Percentiles rank a stretch among this genome's conserved stretches.
Conservation (phyloP, 2,888 invertebrate species). For the Macrosiphum euphorbiae region DNA sequence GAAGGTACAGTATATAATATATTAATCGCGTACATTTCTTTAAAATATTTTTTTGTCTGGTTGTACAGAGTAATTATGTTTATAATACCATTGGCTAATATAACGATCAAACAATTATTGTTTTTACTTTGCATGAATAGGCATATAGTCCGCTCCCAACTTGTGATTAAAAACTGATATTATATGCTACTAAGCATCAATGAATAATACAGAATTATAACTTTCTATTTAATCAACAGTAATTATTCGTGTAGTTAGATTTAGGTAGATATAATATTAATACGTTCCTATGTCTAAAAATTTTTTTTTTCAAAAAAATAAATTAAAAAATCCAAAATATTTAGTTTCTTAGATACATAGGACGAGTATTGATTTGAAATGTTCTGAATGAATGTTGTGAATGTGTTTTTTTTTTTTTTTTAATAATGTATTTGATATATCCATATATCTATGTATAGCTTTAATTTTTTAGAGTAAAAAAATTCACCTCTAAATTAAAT, state of each 20-base stretch:
- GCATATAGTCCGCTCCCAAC: not conserved
- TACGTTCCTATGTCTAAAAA: too few relatives aligned
- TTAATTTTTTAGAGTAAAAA: not conserved
- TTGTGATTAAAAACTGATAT: too few relatives aligned
- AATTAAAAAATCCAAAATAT: not conserved
- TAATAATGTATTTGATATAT: not conserved
- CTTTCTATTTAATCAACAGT: too few relatives aligned
- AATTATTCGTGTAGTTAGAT: too few relatives aligned
- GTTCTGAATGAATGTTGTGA: too few relatives aligned
- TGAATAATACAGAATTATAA: too few relatives aligned
- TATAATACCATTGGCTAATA: not conserved
- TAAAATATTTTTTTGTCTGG: not conserved
- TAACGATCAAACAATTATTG: not conserved
- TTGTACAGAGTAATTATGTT: not conserved
- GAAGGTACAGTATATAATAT: not conserved
- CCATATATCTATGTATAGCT: not conserved
- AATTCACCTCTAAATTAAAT: not conserved
- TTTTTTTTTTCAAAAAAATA: not conserved
- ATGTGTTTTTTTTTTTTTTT: not conserved
- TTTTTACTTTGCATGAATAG: not conserved
- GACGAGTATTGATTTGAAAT: too few relatives aligned
- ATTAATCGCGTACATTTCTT: not conserved
- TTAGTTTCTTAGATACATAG: not conserved
- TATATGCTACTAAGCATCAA: too few relatives aligned
- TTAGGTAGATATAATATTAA: too few relatives aligned